Evolutionary conservation across 2,797 vertebrate species (phyloP).

Genomic region (Rhinella marina): DNA sequence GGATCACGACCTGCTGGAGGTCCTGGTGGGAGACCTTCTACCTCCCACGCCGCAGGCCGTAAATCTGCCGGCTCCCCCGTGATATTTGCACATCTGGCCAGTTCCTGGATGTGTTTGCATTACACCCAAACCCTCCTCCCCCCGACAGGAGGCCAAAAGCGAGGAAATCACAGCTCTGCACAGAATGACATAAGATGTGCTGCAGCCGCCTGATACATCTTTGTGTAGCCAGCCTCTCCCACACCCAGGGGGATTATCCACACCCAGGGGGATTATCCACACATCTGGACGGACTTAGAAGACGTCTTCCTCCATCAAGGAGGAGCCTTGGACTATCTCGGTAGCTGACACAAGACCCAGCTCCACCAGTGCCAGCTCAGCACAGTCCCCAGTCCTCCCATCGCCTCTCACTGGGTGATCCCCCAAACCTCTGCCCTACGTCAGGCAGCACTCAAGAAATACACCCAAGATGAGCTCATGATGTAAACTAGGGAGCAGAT

Average conservation of each 20-base stretch:
- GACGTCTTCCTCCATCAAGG: not conserved
- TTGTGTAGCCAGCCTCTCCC: not conserved
- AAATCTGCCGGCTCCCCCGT: not conserved
- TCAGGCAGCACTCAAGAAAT: too few relatives aligned
- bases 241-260: not conserved
- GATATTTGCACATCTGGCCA: conserved; percentile 46
- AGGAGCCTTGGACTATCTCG: not conserved
- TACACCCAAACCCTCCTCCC: not conserved
- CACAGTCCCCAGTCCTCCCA: not conserved
- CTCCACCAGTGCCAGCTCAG: conserved; percentile 42
- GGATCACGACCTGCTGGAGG: not conserved
- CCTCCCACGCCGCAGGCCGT: not conserved
- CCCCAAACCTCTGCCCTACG: not conserved
- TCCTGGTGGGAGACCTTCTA: not conserved
- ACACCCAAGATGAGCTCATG: too few relatives aligned
- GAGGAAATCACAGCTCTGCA: not conserved
- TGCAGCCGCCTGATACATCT: too few relatives aligned
- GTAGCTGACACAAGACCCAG: conserved; percentile 3
- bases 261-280: not conserved
- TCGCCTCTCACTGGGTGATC: not conserved
- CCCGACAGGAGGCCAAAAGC: not conserved
- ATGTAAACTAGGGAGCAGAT: too few relatives aligned
- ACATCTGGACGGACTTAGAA: not conserved
- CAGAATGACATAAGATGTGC: not conserved
- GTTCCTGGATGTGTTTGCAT: conserved; percentile 11